These are phyloP conservation scores for Drosophila melanogaster DNA, from an alignment of 1,140 invertebrate species.

Conservation along the genomic window DNA sequence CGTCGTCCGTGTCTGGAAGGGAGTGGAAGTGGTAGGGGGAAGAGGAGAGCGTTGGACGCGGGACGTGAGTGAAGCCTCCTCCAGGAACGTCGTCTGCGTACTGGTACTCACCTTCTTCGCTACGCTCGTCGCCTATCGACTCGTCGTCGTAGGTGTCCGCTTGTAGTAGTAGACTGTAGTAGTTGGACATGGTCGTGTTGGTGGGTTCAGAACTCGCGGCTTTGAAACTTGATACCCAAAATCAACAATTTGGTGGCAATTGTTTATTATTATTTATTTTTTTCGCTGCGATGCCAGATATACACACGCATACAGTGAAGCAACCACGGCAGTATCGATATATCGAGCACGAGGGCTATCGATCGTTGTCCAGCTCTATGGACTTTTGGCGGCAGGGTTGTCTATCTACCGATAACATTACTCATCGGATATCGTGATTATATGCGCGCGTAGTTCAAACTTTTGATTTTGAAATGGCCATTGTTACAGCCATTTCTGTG, in stretches of 20 bases:
- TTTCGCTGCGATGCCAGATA: slow-evolving; percentile 13
- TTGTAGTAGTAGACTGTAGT: slow-evolving; percentile 48
- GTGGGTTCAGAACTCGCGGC: not conserved
- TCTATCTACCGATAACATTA: not conserved
- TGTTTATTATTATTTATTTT: slow-evolving; percentile 14
- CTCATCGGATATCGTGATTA: not conserved
- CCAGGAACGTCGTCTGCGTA: not conserved
- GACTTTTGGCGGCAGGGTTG: not conserved
- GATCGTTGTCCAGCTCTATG: slow-evolving; percentile 2
- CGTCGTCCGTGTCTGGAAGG: slow-evolving; percentile 93
- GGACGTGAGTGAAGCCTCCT: not conserved
- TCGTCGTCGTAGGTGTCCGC: slow-evolving; percentile 70
- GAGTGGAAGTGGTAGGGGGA: not conserved
- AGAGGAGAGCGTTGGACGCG: not conserved
- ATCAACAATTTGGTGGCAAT: slow-evolving; percentile 4
- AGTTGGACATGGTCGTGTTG: slow-evolving; percentile 45
- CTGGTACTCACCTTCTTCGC: slow-evolving; percentile 65
- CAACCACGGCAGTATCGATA: not conserved
- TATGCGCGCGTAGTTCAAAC: not conserved
- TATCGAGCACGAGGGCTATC: not conserved
- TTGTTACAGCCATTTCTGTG: too few species aligned
- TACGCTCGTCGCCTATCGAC: slow-evolving; percentile 71
- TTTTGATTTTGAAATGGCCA: too few species aligned
- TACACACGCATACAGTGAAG: slow-evolving; percentile 24
- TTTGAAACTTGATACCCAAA: not conserved